Conservation (phyloP, 2,113 vertebrate species). For the Centropus bengalensis region DNA sequence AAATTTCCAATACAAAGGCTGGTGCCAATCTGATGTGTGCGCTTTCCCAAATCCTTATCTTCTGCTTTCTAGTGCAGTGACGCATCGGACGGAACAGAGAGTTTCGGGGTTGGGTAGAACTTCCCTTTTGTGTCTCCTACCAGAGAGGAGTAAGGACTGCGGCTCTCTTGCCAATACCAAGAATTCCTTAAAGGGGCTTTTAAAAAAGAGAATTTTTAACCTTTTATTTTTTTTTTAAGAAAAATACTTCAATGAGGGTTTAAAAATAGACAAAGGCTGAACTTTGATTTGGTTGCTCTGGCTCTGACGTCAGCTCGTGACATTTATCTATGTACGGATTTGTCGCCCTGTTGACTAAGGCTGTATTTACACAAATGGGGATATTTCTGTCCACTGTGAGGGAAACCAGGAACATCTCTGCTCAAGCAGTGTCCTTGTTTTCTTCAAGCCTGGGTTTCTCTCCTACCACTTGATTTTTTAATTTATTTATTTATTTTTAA, state of each 20-base stretch:
- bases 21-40: slow-evolving; percentile 10
- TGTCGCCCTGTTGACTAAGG: slow-evolving; percentile 46
- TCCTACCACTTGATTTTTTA: neutral
- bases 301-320: slow-evolving; percentile 27
- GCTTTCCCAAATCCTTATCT: slow-evolving; percentile 44
- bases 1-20: slow-evolving; percentile 26
- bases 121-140: neutral
- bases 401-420: neutral
- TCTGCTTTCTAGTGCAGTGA: slow-evolving; percentile 44
- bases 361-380: slow-evolving; percentile 46
- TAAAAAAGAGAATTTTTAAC: neutral
- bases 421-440: neutral
- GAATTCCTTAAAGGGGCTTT: neutral
- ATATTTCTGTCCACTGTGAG: slow-evolving; percentile 23
- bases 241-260: neutral
- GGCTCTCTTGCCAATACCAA: neutral
- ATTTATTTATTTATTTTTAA: neutral
- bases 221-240: neutral
- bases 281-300: slow-evolving; percentile 60
- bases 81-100: neutral
- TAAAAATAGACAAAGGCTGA: slow-evolving; percentile 59
- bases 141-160: neutral
- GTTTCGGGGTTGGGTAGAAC: neutral
- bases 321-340: slow-evolving; percentile 49
- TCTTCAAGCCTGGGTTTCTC: neutral